These are phyloP conservation scores for Aulostomus chinensis DNA, from an alignment of 2,797 vertebrate genomes.

Conservation along the genomic window DNA sequence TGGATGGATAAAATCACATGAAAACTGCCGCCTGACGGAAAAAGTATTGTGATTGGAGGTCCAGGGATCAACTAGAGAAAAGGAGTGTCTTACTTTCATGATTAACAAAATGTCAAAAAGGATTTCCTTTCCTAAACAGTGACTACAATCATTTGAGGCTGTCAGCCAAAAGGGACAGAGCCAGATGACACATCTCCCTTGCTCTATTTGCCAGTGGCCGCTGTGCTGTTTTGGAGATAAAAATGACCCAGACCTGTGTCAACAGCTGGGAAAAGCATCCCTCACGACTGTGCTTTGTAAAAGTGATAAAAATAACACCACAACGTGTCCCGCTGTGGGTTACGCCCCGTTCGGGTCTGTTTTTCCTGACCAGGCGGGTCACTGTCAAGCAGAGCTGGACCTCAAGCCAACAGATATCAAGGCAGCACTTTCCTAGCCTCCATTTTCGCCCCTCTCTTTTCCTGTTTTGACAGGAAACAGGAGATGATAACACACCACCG, in stretches of 20 bases:
- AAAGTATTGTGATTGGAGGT: conserved; percentile 74
- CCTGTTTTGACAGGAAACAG: conserved; percentile 87
- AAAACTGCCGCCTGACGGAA: conserved; percentile 61
- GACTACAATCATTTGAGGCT: conserved; percentile 46
- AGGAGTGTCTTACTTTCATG: conserved; percentile 73
- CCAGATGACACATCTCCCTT: conserved; percentile 49
- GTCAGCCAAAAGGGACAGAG: conserved; percentile 38
- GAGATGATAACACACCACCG: conserved; percentile 77
- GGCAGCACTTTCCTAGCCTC: conserved; percentile 80
- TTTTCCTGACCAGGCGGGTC: conserved; percentile 73
- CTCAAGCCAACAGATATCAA: conserved; percentile 78
- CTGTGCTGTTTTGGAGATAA: conserved; percentile 55
- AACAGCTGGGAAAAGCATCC: conserved; percentile 79
- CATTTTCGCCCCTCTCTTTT: conserved; percentile 78
- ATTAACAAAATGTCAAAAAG: conserved; percentile 75
- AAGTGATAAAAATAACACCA: conserved; percentile 81
- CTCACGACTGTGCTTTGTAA: conserved; percentile 60
- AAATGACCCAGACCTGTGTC: conserved; percentile 68
- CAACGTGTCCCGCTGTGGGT: conserved; percentile 60
- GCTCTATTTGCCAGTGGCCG: conserved; percentile 15
- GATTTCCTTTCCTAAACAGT: conserved; percentile 81
- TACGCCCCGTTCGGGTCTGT: conserved; percentile 70
- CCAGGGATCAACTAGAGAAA: conserved; percentile 67
- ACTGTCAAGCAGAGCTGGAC: conserved; percentile 64
- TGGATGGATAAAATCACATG: conserved; percentile 71